phyloP scores from a whole-genome alignment of 2,888 invertebrate genomes.

The Seira ritae region DNA sequence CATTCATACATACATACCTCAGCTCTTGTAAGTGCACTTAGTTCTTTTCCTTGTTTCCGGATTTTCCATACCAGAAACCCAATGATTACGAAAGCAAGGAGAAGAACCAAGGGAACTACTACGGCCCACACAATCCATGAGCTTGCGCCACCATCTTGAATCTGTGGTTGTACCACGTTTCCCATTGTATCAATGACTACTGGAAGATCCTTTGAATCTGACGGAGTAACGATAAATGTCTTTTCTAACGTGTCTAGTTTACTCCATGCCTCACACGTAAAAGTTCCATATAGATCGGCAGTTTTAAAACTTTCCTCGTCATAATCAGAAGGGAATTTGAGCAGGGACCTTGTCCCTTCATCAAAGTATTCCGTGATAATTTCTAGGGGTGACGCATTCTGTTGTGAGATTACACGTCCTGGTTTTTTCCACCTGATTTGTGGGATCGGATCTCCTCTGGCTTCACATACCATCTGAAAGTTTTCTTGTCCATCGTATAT shows the following conservation, averaged over 20 bases:
- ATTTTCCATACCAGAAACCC: slow-evolving; percentile 60
- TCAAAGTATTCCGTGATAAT: background rate
- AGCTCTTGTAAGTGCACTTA: slow-evolving; percentile 50
- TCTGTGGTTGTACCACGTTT: background rate
- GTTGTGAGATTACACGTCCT: too few relatives aligned
- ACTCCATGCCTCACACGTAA: slow-evolving; percentile 43
- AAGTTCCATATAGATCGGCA: slow-evolving; percentile 14
- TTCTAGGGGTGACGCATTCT: too few relatives aligned
- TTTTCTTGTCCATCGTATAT: slow-evolving; percentile 15
- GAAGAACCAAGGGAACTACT: slow-evolving; percentile 33
- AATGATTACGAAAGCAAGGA: slow-evolving; percentile 36
- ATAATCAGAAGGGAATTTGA: slow-evolving; percentile 26
- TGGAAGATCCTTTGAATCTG: background rate
- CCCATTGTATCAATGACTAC: background rate
- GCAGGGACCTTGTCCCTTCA: background rate
- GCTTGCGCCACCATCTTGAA: background rate
- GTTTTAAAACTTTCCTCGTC: background rate
- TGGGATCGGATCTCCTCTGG: slow-evolving; percentile 31
- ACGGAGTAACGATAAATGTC: background rate
- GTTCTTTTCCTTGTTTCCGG: slow-evolving; percentile 39
- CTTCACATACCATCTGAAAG: slow-evolving; percentile 39
- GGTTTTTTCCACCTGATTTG: slow-evolving; percentile 27
- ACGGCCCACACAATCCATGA: slow-evolving; percentile 28
- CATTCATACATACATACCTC: too few relatives aligned
- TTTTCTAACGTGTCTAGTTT: slow-evolving; percentile 1